These are phyloP conservation scores for Tapera naevia DNA, from an alignment of 2,797 vertebrate genomes.

Conservation along the genomic window DNA sequence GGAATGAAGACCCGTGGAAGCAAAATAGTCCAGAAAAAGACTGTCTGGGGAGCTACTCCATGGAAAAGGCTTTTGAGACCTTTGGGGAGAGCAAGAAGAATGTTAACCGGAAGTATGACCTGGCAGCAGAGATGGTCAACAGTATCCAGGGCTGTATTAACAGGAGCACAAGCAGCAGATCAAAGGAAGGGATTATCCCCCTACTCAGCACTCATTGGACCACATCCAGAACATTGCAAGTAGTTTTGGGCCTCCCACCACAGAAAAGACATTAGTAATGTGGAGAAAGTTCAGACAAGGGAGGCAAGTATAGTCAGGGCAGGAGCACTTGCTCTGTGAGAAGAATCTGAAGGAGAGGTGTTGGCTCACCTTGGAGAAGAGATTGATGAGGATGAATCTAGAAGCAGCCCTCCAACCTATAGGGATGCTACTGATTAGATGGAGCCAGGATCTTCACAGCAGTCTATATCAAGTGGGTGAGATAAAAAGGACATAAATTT, in stretches of 20 bases:
- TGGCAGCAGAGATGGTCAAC: no score
- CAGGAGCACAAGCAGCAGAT: no score
- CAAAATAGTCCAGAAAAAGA: neutral
- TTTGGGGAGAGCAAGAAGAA: fast-evolving
- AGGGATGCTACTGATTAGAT: neutral
- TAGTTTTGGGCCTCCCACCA: no score
- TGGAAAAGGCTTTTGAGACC: neutral
- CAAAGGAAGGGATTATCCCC: no score
- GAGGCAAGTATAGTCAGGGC: neutral
- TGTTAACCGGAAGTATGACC: no score
- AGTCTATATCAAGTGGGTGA: neutral
- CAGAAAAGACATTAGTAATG: no score
- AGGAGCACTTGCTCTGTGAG: neutral
- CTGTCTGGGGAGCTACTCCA: neutral
- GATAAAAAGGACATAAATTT: neutral
- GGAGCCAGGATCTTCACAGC: neutral
- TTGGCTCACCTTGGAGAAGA: neutral
- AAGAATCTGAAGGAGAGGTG: neutral
- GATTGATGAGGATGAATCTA: fast-evolving
- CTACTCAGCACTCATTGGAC: no score
- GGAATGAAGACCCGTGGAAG: neutral
- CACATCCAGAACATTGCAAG: no score
- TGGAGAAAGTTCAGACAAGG: no score
- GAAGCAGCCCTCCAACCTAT: neutral
- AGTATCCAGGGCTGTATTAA: no score